These are phyloP conservation scores for Pseudochirops cupreus DNA, from an alignment of 2,797 vertebrate genomes.

Conservation along the genomic window DNA sequence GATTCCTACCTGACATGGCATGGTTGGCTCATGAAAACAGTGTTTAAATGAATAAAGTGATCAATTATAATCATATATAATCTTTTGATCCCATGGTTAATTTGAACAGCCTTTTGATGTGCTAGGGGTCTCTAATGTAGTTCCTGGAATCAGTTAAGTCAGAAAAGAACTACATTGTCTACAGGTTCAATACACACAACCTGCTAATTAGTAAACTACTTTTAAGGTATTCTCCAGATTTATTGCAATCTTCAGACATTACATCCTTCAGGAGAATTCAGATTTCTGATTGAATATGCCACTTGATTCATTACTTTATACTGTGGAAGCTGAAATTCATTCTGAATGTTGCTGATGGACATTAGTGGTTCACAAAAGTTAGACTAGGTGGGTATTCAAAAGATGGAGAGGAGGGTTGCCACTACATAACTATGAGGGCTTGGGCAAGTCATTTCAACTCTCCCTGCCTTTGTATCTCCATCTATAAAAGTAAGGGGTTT, in stretches of 20 bases:
- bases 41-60: not conserved
- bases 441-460: not conserved
- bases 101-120: not conserved
- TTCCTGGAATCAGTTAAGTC: not conserved
- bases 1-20: constrained; percentile 12
- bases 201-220: not conserved
- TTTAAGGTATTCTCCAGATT: not conserved
- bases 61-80: not conserved
- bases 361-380: not conserved
- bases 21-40: constrained; percentile 29
- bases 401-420: not conserved
- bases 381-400: not conserved
- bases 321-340: not conserved
- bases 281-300: not conserved
- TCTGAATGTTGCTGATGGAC: not conserved
- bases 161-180: not conserved
- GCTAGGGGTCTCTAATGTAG: not conserved
- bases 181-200: not conserved
- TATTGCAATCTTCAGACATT: not conserved
- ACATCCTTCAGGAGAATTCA: not conserved
- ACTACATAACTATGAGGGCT: not conserved
- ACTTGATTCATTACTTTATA: not conserved
- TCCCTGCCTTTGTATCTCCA: not conserved
- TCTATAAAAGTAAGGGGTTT: not conserved
- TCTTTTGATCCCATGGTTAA: not conserved